phyloP scores from a whole-genome alignment of 2,113 vertebrate genomes.

The Electrona antarctica region DNA sequence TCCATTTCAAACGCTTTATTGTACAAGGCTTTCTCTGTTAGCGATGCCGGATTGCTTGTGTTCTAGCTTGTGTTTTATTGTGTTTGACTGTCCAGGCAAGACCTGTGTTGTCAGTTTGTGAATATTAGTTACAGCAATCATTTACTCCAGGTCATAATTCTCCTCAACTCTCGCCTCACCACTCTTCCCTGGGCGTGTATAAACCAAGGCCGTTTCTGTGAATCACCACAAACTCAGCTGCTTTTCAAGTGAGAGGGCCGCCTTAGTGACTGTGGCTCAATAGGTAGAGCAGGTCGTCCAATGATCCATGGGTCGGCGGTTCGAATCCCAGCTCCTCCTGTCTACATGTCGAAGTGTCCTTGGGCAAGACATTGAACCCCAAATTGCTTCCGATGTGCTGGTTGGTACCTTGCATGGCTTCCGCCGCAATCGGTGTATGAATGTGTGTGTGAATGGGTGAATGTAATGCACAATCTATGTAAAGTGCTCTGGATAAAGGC shows the following conservation, averaged over 20 bases:
- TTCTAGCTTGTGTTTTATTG: background rate
- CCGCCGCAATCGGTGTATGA: too few relatives aligned
- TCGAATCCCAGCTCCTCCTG: too few relatives aligned
- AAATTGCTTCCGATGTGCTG: too few relatives aligned
- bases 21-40: conserved; percentile 2
- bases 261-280: too few relatives aligned
- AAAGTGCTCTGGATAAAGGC: too few relatives aligned
- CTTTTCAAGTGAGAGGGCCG: conserved; percentile 30
- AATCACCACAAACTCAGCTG: conserved; percentile 31
- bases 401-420: too few relatives aligned
- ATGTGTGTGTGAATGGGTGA: too few relatives aligned
- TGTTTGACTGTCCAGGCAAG: conserved; percentile 3
- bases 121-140: background rate
- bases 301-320: too few relatives aligned
- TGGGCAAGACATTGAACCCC: too few relatives aligned
- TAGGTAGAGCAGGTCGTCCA: too few relatives aligned
- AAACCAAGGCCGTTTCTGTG: conserved; percentile 16
- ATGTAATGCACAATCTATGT: too few relatives aligned
- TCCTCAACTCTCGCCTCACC: conserved; percentile 10
- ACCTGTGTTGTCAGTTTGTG: background rate
- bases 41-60: background rate
- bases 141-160: conserved; percentile 2
- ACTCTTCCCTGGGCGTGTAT: conserved; percentile 13
- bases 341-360: too few relatives aligned
- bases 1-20: conserved; percentile 44